Conservation (phyloP, 1,140 invertebrate species). For the Drosophila littoralis region DNA sequence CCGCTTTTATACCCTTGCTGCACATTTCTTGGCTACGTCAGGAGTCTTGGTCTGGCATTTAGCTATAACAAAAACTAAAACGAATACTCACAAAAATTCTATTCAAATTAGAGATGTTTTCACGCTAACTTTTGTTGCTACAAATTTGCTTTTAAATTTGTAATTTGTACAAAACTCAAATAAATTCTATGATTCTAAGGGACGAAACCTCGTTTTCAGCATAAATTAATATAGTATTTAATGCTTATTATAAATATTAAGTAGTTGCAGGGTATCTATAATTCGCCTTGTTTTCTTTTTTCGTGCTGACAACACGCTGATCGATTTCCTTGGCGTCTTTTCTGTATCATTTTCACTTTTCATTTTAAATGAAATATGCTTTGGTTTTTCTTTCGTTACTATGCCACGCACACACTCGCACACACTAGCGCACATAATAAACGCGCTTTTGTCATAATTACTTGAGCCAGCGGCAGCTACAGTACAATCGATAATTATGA, state of each 20-base stretch:
- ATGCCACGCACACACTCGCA: neutral
- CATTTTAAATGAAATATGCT: conserved; percentile 54
- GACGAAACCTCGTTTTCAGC: no score
- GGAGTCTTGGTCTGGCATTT: neutral
- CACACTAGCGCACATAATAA: conserved; percentile 38
- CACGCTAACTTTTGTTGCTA: no score
- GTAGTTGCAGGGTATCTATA: neutral
- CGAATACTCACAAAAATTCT: no score
- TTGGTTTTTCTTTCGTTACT: conserved; percentile 16
- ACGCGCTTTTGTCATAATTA: conserved; percentile 80
- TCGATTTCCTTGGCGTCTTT: conserved; percentile 65
- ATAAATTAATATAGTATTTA: no score
- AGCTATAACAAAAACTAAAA: no score
- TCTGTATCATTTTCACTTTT: conserved; percentile 46
- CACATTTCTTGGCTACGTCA: neutral
- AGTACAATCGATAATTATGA: conserved; percentile 74
- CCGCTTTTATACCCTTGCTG: conserved; percentile 19
- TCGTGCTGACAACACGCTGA: neutral
- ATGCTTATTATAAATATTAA: neutral
- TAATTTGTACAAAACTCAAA: no score
- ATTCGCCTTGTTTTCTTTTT: neutral
- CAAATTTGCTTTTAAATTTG: no score
- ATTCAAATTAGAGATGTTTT: no score
- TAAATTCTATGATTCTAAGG: no score
- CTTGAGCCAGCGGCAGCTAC: conserved; percentile 15